phyloP scores from a whole-genome alignment of 2,797 vertebrate genomes.

The Heliangelus exortis region DNA sequence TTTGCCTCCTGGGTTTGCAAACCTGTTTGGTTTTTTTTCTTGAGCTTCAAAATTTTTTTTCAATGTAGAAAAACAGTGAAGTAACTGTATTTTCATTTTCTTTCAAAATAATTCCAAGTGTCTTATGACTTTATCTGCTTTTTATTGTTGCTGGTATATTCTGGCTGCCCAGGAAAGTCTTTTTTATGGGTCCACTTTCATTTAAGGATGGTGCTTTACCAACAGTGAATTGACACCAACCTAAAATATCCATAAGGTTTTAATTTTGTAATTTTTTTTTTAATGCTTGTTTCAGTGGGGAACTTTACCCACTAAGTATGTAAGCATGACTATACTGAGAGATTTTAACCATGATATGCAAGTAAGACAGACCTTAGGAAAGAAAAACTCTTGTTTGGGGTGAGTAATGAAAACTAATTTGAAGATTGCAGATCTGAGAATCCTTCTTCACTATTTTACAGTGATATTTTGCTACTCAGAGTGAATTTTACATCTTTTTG shows the following conservation, averaged over 20 bases:
- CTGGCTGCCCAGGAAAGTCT: neutral
- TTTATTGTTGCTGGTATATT: neutral
- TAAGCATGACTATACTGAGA: neutral
- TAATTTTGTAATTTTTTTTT: neutral
- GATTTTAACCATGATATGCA: neutral
- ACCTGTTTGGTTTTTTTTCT: neutral
- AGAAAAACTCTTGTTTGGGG: neutral
- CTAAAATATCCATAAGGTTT: neutral
- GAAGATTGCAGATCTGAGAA: neutral
- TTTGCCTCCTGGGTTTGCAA: neutral
- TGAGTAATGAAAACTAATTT: neutral
- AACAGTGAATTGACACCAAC: neutral
- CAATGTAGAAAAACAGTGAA: neutral
- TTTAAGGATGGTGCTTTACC: neutral
- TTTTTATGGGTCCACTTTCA: neutral
- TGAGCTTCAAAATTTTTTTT: neutral
- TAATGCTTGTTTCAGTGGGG: neutral
- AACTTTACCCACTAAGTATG: neutral
- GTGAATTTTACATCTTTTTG: neutral
- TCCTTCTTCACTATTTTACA: neutral
- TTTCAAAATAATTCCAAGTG: neutral
- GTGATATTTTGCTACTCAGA: neutral
- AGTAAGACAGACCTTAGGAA: neutral
- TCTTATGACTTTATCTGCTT: neutral
- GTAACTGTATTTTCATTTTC: neutral